Evolutionary conservation across 1,140 invertebrate genomes (phyloP).

Genomic region (Meloidogyne hapla): DNA sequence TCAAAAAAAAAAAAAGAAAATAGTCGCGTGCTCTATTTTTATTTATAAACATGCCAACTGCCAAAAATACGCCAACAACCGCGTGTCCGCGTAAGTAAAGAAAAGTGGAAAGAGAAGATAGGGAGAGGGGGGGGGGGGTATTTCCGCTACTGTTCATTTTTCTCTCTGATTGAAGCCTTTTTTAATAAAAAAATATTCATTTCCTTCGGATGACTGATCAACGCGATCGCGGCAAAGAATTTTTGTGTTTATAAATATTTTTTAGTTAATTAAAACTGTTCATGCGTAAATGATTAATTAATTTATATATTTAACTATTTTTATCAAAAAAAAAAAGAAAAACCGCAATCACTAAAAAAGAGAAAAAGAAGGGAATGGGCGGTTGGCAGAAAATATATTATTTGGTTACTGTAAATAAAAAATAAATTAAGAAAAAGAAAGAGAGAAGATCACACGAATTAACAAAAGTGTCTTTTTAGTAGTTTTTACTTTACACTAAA

Average conservation of each 20-base stretch:
- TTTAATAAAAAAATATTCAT: background rate
- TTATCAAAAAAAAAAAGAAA: background rate
- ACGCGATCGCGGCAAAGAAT: background rate
- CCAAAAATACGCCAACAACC: background rate
- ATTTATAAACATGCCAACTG: background rate
- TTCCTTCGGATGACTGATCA: slow-evolving; percentile 5
- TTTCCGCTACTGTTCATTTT: slow-evolving; percentile 4
- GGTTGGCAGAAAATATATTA: background rate
- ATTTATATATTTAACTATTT: too few species aligned
- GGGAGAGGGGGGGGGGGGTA: too few species aligned
- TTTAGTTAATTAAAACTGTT: background rate
- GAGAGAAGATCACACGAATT: background rate
- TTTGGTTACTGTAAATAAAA: slow-evolving; percentile 1
- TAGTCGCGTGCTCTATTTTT: slow-evolving; percentile 1
- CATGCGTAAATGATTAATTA: background rate
- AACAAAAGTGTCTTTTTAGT: background rate
- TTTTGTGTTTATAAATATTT: background rate
- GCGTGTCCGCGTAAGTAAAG: background rate
- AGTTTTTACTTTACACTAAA: too few species aligned
- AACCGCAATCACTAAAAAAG: background rate
- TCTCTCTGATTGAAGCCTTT: background rate
- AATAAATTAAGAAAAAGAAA: background rate
- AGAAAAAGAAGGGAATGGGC: background rate
- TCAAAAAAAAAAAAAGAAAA: background rate
- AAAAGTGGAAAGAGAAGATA: background rate